phyloP scores from a whole-genome alignment of 2,113 vertebrate species.

The Eulemur rufifrons region DNA sequence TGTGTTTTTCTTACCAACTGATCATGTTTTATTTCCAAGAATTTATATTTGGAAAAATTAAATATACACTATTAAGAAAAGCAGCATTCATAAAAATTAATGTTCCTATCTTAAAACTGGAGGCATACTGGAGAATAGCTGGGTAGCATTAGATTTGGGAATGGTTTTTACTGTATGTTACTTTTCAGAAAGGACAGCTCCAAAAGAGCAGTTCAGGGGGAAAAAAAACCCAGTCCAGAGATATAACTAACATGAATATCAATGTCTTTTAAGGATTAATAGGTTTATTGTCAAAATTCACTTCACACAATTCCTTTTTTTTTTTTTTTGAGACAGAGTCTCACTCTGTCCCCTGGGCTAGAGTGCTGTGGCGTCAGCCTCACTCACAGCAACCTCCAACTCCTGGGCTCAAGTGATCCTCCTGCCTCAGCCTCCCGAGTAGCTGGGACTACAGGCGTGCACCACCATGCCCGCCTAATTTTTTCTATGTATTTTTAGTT shows the following conservation, averaged over 20 bases:
- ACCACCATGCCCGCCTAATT: no score
- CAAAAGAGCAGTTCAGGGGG: not conserved
- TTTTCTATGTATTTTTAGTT: no score
- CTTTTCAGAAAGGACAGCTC: not conserved
- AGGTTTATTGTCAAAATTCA: slow-evolving; percentile 18
- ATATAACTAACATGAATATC: not conserved
- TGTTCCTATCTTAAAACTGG: slow-evolving; percentile 9
- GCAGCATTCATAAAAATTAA: not conserved
- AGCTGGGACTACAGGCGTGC: no score
- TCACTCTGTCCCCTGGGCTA: no score
- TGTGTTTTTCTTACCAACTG: not conserved
- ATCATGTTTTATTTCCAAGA: not conserved
- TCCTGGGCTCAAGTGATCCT: no score
- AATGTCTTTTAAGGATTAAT: slow-evolving; percentile 23
- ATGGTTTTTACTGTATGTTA: not conserved
- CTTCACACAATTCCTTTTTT: not conserved
- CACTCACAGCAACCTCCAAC: no score
- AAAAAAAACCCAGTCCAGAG: not conserved
- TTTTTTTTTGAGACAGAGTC: no score
- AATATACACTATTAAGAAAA: not conserved
- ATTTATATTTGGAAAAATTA: not conserved
- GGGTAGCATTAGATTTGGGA: not conserved
- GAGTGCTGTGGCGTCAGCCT: no score
- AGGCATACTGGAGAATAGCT: not conserved
- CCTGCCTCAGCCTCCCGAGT: no score